Evolutionary conservation across 2,113 vertebrate species (phyloP).

Genomic region (Larimichthys crocea): DNA sequence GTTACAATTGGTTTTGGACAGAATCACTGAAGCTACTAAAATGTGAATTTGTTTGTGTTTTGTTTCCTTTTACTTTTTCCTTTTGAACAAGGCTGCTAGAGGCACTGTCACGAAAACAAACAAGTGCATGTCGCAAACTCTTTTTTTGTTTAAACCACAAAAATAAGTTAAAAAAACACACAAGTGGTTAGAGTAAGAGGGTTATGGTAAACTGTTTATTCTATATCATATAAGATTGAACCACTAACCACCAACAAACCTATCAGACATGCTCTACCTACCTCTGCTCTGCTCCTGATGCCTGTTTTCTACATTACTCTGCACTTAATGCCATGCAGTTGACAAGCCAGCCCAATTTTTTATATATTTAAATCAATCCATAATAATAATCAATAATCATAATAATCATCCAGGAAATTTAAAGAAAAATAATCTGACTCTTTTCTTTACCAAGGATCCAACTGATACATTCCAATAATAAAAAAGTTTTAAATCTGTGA

Average conservation of each 20-base stretch:
- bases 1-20: slow-evolving; percentile 1
- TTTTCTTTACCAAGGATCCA: too few species aligned
- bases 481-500: neutral
- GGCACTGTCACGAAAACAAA: neutral
- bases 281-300: neutral
- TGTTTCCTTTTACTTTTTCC: neutral
- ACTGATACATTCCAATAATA: too few species aligned
- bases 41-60: too few species aligned
- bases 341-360: neutral
- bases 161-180: neutral
- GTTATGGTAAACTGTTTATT: too few species aligned
- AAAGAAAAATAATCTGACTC: too few species aligned
- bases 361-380: too few species aligned
- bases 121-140: neutral
- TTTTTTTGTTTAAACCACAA: neutral
- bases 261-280: neutral
- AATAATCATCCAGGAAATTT: too few species aligned
- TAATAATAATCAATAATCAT: too few species aligned
- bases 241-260: neutral
- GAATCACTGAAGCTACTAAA: neutral
- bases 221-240: neutral
- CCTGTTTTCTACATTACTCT: neutral
- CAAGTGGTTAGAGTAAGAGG: too few species aligned
- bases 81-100: neutral
- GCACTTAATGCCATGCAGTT: neutral